Conservation (phyloP, 1,140 invertebrate genomes). For the Phocides pigmalion region DNA sequence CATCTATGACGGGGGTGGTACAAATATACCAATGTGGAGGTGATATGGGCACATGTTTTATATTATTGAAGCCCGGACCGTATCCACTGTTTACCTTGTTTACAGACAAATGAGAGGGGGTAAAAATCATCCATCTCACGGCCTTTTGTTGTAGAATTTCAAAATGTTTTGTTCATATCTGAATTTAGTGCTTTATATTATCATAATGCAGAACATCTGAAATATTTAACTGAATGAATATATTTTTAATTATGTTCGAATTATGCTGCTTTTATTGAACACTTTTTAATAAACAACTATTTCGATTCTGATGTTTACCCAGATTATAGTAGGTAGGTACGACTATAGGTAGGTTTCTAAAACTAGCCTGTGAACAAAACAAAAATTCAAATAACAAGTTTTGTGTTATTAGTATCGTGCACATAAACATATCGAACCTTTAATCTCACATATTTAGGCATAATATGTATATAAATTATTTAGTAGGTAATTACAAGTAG, state of each 20-base stretch:
- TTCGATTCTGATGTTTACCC: too few species aligned
- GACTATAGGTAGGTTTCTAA: too few species aligned
- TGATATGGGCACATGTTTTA: slow-evolving; percentile 71
- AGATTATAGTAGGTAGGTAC: too few species aligned
- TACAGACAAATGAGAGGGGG: slow-evolving; percentile 51
- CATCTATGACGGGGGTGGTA: slow-evolving; percentile 36
- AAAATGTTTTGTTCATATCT: slow-evolving; percentile 14
- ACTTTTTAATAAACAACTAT: too few species aligned
- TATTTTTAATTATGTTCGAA: neutral
- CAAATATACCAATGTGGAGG: slow-evolving; percentile 57
- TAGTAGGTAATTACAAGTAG: too few species aligned
- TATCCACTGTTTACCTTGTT: slow-evolving; percentile 62
- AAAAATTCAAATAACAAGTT: too few species aligned
- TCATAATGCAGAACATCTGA: neutral
- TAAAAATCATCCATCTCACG: slow-evolving; percentile 28
- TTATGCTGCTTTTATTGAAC: too few species aligned
- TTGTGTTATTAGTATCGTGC: too few species aligned
- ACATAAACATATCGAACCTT: too few species aligned
- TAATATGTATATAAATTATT: too few species aligned
- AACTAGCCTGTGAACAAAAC: too few species aligned
- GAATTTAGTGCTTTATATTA: neutral
- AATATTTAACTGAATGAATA: neutral
- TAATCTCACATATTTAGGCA: too few species aligned
- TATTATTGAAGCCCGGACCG: slow-evolving; percentile 73
- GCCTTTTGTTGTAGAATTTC: slow-evolving; percentile 22